Conservation (phyloP, 2,797 vertebrate species). For the Sebastes itinus region DNA sequence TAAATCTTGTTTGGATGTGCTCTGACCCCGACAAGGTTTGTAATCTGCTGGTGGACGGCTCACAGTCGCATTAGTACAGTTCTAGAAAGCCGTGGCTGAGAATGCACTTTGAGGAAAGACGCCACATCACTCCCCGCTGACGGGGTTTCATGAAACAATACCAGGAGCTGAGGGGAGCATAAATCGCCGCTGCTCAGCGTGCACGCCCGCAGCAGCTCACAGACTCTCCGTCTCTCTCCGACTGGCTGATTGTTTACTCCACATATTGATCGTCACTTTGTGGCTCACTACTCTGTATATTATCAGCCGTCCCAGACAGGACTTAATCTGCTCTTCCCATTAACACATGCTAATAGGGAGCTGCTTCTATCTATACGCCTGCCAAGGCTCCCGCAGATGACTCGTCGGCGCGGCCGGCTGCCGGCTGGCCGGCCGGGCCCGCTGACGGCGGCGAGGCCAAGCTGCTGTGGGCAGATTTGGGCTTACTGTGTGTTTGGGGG, state of each 20-base stretch:
- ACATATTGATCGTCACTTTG: conserved; percentile 53
- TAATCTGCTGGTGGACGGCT: conserved; percentile 3
- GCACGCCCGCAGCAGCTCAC: background rate
- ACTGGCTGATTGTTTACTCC: conserved; percentile 38
- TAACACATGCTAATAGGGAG: conserved; percentile 73
- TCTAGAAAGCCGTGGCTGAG: background rate
- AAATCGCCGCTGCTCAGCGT: conserved; percentile 8
- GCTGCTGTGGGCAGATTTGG: conserved; percentile 59
- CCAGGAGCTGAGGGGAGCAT: conserved; percentile 12
- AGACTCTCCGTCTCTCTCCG: conserved; percentile 4
- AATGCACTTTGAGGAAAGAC: conserved; percentile 11
- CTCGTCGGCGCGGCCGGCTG: conserved; percentile 20
- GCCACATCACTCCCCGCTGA: conserved; percentile 19
- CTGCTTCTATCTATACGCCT: conserved; percentile 39
- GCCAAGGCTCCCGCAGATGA: conserved; percentile 57
- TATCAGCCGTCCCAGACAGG: conserved; percentile 73
- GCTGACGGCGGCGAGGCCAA: conserved; percentile 22
- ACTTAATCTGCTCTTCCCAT: conserved; percentile 75
- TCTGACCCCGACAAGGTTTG: background rate
- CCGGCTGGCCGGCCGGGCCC: conserved; percentile 7
- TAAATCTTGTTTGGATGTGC: background rate
- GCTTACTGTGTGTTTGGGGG: conserved; percentile 36
- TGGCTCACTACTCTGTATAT: conserved; percentile 44
- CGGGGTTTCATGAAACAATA: conserved; percentile 42
- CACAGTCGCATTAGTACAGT: background rate